Evolutionary conservation across 2,113 vertebrate genomes (phyloP).

Genomic region (Rafetus swinhoei): DNA sequence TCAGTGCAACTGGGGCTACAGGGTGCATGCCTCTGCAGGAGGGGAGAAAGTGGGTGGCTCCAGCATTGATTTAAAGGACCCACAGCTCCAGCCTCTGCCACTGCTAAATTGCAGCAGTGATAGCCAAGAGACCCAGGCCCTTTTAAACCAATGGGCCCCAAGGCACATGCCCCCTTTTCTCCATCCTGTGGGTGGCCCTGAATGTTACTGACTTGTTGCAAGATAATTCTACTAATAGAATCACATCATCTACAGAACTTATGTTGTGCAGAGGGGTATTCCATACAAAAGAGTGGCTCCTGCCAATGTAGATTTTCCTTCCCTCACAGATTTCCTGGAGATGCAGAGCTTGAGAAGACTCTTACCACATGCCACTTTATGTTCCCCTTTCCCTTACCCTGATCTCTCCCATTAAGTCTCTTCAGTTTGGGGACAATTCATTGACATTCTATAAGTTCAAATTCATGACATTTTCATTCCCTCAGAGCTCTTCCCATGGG

Average conservation of each 20-base stretch:
- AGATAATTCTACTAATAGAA: not conserved
- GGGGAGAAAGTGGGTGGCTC: no score
- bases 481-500: not conserved
- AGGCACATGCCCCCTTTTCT: no score
- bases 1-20: no score
- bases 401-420: not conserved
- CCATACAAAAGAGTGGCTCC: not conserved
- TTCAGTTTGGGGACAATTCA: not conserved
- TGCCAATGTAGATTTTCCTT: not conserved
- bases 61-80: no score
- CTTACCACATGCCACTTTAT: not conserved
- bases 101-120: no score
- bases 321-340: not conserved
- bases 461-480: not conserved
- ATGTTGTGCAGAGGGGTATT: not conserved
- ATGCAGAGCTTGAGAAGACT: not conserved
- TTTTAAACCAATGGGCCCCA: no score
- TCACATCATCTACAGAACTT: not conserved
- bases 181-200: no score
- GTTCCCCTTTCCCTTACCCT: not conserved
- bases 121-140: no score
- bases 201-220: not conserved
- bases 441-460: rapidly evolving
- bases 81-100: no score
- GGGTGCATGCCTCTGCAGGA: no score